Evolutionary conservation across 2,113 vertebrate genomes (phyloP).

Genomic region (Coptodon rendalli): DNA sequence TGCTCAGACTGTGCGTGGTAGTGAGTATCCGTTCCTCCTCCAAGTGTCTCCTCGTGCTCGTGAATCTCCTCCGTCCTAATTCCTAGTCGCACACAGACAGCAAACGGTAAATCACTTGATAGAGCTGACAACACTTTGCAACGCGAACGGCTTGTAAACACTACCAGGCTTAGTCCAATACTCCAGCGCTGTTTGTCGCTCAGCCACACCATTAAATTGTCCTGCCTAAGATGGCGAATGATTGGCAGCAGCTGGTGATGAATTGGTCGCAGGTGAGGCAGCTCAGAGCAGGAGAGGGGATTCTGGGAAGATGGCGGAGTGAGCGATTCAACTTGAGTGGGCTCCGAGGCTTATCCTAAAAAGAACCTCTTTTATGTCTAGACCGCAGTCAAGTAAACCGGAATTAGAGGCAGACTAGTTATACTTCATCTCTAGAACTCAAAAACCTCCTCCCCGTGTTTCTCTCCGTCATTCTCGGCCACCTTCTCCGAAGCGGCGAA

Average conservation of each 20-base stretch:
- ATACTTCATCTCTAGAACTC: background rate
- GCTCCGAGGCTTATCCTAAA: background rate
- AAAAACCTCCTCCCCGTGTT: background rate
- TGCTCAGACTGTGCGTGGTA: background rate
- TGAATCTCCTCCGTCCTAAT: background rate
- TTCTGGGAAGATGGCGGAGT: background rate
- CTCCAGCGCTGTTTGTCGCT: background rate
- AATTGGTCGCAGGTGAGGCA: background rate
- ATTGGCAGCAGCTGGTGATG: background rate
- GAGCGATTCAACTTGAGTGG: background rate
- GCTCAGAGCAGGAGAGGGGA: background rate
- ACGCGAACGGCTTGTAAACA: background rate
- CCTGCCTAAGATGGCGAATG: background rate
- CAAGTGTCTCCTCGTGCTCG: background rate
- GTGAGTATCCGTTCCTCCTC: background rate
- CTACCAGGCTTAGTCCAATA: background rate
- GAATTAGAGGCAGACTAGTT: background rate
- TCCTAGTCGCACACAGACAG: background rate
- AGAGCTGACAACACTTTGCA: background rate
- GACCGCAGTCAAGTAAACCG: background rate
- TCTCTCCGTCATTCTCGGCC: background rate
- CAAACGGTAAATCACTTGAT: background rate
- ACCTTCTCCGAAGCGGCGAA: background rate
- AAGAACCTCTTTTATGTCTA: background rate
- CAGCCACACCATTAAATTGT: background rate